Percentiles rank a stretch among this genome's conserved stretches.
phyloP scores from a whole-genome alignment of 2,797 vertebrate genomes.

The Hypotaenidia okinawae region DNA sequence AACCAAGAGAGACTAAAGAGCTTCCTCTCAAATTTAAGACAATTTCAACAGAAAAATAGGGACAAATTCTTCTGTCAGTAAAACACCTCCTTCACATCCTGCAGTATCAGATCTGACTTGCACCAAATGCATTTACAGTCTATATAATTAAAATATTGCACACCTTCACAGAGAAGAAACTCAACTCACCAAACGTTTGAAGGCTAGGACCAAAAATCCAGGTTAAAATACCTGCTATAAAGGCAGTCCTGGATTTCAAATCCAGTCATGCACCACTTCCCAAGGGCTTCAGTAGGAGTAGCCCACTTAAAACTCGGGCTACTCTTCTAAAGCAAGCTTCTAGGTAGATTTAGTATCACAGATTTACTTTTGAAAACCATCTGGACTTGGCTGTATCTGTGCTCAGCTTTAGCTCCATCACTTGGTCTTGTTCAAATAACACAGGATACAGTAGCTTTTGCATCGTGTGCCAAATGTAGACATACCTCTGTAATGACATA shows the following conservation, averaged over 20 bases:
- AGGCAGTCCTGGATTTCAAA: neutral
- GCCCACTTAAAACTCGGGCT: neutral
- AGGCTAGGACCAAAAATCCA: neutral
- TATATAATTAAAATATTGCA: neutral
- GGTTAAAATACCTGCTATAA: neutral
- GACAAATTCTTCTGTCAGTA: neutral
- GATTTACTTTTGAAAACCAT: neutral
- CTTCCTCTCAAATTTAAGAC: neutral
- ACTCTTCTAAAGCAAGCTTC: neutral
- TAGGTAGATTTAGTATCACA: neutral
- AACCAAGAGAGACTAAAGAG: neutral
- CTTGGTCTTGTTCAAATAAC: neutral
- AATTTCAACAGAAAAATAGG: neutral
- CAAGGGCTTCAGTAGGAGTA: neutral
- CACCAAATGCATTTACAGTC: neutral
- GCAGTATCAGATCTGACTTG: neutral
- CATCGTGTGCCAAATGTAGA: neutral
- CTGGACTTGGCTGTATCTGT: neutral
- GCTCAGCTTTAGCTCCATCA: neutral
- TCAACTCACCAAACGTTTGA: neutral
- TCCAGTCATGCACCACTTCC: neutral
- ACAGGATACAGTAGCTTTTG: neutral
- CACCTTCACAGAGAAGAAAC: neutral
- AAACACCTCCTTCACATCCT: neutral
- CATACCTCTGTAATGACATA: fast-evolving